These are phyloP conservation scores for Camponotus pennsylvanicus DNA, from an alignment of 1,140 invertebrate species.

Conservation along the genomic window DNA sequence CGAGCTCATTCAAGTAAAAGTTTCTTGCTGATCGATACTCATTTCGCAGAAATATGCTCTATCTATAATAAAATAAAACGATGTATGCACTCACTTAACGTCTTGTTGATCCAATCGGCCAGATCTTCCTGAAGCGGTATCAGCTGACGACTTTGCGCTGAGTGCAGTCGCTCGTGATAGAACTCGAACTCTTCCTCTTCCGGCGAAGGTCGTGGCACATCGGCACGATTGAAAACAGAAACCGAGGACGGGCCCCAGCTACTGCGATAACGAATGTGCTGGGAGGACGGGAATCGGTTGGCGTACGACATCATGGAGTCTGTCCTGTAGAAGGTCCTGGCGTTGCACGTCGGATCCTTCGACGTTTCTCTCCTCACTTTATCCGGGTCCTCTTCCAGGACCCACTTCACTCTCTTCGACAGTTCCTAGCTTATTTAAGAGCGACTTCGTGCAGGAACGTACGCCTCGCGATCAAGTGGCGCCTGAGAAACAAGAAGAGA, in stretches of 20 bases:
- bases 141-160: conserved; percentile 92
- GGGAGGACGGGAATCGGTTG: conserved; percentile 88
- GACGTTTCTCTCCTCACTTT: neutral
- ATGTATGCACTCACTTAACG: conserved; percentile 89
- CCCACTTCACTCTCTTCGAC: conserved; percentile 33
- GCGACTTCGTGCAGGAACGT: conserved; percentile 37
- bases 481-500: conserved; percentile 41
- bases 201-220: conserved; percentile 87
- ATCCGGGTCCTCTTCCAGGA: conserved; percentile 39
- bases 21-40: conserved; percentile 1
- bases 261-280: conserved; percentile 88
- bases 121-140: conserved; percentile 94
- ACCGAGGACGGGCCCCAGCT: conserved; percentile 89
- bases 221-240: conserved; percentile 87
- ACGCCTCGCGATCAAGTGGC: conserved; percentile 62
- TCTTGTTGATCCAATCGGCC: conserved; percentile 95
- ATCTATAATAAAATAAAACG: neutral
- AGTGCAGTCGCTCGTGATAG: conserved; percentile 91
- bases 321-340: conserved; percentile 35
- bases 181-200: conserved; percentile 91
- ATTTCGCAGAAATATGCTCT: neutral
- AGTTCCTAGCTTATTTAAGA: conserved; percentile 24
- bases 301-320: conserved; percentile 86
- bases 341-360: conserved; percentile 35
- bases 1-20: neutral